Conservation (phyloP, 2,888 invertebrate genomes). For the Agonopterix subpropinquella region DNA sequence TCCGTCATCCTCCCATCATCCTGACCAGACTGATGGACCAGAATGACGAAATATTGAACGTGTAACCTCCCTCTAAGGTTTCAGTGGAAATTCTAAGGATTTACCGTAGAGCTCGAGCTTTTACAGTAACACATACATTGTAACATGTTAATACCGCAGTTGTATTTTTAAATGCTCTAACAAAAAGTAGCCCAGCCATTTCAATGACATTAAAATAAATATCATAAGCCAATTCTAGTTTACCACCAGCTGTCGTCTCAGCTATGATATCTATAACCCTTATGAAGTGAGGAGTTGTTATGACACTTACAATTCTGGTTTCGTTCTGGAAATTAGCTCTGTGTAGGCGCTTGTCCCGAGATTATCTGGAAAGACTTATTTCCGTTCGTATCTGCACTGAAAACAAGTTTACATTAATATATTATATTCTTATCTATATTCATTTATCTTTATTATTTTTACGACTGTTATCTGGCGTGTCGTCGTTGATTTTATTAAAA, state of each 20-base stretch:
- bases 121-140: too few species aligned
- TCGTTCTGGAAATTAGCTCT: conserved; percentile 12
- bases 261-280: conserved; percentile 5
- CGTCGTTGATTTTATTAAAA: not conserved
- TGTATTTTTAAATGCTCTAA: too few species aligned
- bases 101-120: too few species aligned
- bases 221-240: not conserved
- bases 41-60: too few species aligned
- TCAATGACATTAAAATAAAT: not conserved
- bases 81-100: too few species aligned
- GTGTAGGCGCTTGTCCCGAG: conserved; percentile 6
- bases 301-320: conserved; percentile 15
- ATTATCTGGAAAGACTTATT: conserved; percentile 13
- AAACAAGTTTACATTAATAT: conserved; percentile 9
- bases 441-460: conserved; percentile 10
- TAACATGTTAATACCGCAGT: not conserved
- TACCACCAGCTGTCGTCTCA: too few species aligned
- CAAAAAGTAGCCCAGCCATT: too few species aligned
- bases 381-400: conserved; percentile 11
- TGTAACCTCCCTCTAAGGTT: too few species aligned
- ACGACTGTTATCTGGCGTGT: conserved; percentile 2
- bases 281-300: conserved; percentile 11
- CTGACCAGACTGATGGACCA: too few species aligned
- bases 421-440: too few species aligned
- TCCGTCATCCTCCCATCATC: too few species aligned